These are phyloP conservation scores for Trichopoda pennipes DNA, from an alignment of 2,888 invertebrate species.

Conservation along the genomic window DNA sequence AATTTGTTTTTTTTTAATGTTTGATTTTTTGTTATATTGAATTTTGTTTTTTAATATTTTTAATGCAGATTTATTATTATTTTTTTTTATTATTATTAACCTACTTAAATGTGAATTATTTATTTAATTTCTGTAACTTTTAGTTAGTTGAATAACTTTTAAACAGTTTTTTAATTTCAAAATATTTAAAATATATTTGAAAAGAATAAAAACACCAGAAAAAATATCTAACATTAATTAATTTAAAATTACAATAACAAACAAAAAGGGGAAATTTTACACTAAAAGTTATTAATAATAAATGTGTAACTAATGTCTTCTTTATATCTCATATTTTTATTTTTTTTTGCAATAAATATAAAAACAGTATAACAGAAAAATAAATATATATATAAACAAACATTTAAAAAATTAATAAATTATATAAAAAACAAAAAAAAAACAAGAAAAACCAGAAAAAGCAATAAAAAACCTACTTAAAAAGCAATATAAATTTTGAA, in stretches of 20 bases:
- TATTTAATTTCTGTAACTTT: slow-evolving; percentile 55
- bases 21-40: slow-evolving; percentile 46
- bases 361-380: slow-evolving; percentile 24
- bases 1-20: slow-evolving; percentile 23
- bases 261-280: background rate
- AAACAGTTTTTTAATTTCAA: slow-evolving; percentile 18
- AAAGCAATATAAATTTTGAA: slow-evolving; percentile 38
- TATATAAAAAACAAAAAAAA: no score
- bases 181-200: slow-evolving; percentile 17
- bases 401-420: background rate
- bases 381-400: slow-evolving; percentile 17
- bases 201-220: slow-evolving; percentile 13
- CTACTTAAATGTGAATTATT: slow-evolving; percentile 45
- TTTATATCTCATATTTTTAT: slow-evolving; percentile 72
- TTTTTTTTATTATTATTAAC: slow-evolving; percentile 9
- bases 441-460: slow-evolving; percentile 59
- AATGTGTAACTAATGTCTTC: slow-evolving; percentile 70
- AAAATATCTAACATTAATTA: slow-evolving; percentile 51
- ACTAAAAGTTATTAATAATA: slow-evolving; percentile 46
- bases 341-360: slow-evolving; percentile 73
- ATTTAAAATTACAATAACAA: slow-evolving; percentile 21
- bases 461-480: slow-evolving; percentile 42
- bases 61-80: no score
- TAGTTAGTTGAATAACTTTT: slow-evolving; percentile 60
- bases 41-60: slow-evolving; percentile 39